A percentile compares a stretch with the other conserved stretches of the same genome.
Evolutionary conservation across 53 echinoderm and acorn worm genomes (phyloP).

Genomic region (Antedon mediterranea): DNA sequence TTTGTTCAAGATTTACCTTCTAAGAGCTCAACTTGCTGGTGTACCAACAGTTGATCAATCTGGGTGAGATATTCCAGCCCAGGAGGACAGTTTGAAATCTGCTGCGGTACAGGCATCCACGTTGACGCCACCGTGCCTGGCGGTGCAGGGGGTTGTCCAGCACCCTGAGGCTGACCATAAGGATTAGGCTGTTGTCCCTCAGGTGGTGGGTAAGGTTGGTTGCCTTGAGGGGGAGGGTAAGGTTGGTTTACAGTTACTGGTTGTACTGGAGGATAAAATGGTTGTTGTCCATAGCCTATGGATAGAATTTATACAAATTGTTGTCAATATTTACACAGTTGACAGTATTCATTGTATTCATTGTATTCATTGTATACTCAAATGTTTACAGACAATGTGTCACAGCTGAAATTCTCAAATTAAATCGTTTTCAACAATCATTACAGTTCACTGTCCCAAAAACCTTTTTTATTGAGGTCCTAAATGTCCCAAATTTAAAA

Average conservation of each 20-base stretch:
- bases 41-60: slow-evolving; percentile 91
- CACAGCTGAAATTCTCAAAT: too few relatives aligned
- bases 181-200: slow-evolving; percentile 3
- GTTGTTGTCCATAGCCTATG: too few relatives aligned
- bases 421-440: too few relatives aligned
- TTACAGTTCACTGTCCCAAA: too few relatives aligned
- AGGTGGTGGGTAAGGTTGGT: slow-evolving; percentile 3
- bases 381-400: too few relatives aligned
- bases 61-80: slow-evolving; percentile 93
- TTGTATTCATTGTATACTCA: too few relatives aligned
- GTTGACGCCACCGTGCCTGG: slow-evolving; percentile 3
- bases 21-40: slow-evolving; percentile 90
- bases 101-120: slow-evolving; percentile 19
- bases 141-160: slow-evolving; percentile 14
- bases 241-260: not conserved
- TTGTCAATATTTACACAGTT: too few relatives aligned
- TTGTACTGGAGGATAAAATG: not conserved
- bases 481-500: too few relatives aligned
- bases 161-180: not conserved
- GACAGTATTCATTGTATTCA: too few relatives aligned
- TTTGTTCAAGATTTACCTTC: slow-evolving; percentile 92
- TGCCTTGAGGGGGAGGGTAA: not conserved
- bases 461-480: too few relatives aligned
- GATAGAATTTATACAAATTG: too few relatives aligned
- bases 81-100: slow-evolving; percentile 77